Conservation (phyloP, 2,797 vertebrate genomes). For the Galaxias olidus region DNA sequence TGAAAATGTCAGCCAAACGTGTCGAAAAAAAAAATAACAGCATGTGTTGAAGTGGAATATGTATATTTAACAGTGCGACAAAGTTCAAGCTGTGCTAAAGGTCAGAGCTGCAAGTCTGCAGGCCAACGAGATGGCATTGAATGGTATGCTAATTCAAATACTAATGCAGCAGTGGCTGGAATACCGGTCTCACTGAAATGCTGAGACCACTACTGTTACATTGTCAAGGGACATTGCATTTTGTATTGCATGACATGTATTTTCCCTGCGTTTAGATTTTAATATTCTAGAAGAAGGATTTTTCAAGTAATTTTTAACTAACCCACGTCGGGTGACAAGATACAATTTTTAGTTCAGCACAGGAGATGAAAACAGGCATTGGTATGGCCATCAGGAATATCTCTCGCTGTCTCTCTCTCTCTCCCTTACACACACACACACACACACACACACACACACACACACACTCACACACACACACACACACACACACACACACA, state of each 20-base stretch:
- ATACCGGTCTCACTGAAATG: slow-evolving; percentile 14
- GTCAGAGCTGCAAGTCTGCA: slow-evolving; percentile 58
- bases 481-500: slow-evolving; percentile 10
- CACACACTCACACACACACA: slow-evolving; percentile 9
- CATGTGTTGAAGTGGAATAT: slow-evolving; percentile 44
- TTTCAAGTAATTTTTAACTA: too few species aligned
- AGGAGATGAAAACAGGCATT: slow-evolving; percentile 29
- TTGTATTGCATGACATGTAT: neutral
- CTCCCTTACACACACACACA: slow-evolving; percentile 33
- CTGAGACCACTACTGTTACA: slow-evolving; percentile 2
- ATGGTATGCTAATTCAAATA: slow-evolving; percentile 57
- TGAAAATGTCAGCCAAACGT: slow-evolving; percentile 69
- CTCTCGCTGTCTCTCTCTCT: neutral
- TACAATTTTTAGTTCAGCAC: neutral
- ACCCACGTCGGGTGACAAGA: too few species aligned
- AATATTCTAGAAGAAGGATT: neutral
- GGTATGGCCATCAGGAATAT: slow-evolving; percentile 45
- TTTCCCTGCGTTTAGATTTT: neutral
- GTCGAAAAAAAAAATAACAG: slow-evolving; percentile 35
- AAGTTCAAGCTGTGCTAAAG: slow-evolving; percentile 67
- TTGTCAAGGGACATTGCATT: neutral
- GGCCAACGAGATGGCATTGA: slow-evolving; percentile 54
- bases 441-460: too few species aligned
- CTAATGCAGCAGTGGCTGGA: slow-evolving; percentile 29
- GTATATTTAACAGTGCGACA: slow-evolving; percentile 52